Percentiles rank a stretch among this genome's conserved stretches.
Conservation (phyloP, 2,888 invertebrate genomes). For the Drosophila testacea region DNA sequence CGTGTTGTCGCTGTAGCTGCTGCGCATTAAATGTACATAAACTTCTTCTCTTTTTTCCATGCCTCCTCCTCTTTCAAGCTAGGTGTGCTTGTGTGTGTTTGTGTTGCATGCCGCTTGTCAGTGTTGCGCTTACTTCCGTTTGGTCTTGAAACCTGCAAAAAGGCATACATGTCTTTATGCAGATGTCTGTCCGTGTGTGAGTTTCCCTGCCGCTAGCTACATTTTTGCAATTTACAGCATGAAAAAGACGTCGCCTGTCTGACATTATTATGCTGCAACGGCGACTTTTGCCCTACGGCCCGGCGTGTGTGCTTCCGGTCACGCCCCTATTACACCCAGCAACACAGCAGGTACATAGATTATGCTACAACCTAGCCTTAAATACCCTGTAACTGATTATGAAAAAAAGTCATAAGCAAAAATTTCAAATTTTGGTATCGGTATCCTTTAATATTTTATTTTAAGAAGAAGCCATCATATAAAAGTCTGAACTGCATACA, state of each 20-base stretch:
- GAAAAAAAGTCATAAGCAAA: no score
- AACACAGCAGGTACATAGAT: neutral
- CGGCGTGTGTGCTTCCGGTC: constrained; percentile 60
- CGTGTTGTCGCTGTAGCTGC: constrained; percentile 57
- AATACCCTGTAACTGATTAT: constrained; percentile 9
- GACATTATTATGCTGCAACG: constrained; percentile 76
- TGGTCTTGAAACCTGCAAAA: constrained; percentile 76
- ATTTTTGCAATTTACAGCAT: constrained; percentile 74
- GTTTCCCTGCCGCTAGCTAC: constrained; percentile 51
- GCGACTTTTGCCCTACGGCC: constrained; percentile 63
- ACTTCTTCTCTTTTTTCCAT: constrained; percentile 49
- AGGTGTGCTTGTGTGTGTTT: neutral
- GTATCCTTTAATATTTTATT: no score
- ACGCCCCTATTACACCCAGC: constrained; percentile 3
- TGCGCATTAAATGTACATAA: constrained; percentile 74
- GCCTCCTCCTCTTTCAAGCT: constrained; percentile 2
- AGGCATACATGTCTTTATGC: constrained; percentile 53
- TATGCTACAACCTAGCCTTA: neutral
- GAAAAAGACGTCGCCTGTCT: constrained; percentile 78
- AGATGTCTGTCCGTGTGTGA: constrained; percentile 33
- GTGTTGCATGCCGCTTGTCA: constrained; percentile 59
- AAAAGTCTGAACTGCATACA: no score
- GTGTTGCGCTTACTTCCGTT: constrained; percentile 61
- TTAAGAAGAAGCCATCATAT: no score
- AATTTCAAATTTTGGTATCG: no score